Evolutionary conservation across 2,113 vertebrate genomes (phyloP).

Genomic region (Papio anubis): DNA sequence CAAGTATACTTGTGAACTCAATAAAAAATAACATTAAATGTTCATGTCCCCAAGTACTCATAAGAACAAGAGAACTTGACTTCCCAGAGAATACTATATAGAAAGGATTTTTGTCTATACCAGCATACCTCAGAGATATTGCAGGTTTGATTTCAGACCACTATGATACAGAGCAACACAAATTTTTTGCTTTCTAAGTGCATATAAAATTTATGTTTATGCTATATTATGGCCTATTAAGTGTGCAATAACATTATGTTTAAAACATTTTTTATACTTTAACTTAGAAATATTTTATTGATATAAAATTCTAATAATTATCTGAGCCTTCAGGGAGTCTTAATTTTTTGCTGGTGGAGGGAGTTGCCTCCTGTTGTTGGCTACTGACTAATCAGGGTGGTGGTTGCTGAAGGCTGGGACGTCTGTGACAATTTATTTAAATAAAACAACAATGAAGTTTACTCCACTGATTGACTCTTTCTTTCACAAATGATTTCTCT

Average conservation of each 20-base stretch:
- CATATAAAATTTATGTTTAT: neutral
- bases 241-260: neutral
- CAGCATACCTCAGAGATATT: neutral
- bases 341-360: no score
- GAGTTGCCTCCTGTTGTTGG: no score
- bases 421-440: no score
- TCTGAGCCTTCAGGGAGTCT: no score
- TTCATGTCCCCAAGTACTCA: constrained; percentile 50
- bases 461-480: no score
- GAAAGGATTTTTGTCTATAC: neutral
- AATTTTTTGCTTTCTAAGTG: neutral
- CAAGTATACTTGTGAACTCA: constrained; percentile 66
- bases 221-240: neutral
- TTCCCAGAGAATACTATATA: neutral
- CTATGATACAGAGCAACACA: neutral
- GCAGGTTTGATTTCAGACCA: neutral
- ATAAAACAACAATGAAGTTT: no score
- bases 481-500: no score
- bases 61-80: constrained; percentile 60
- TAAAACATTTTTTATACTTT: neutral
- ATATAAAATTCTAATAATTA: no score
- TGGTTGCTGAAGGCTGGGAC: no score
- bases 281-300: neutral
- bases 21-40: constrained; percentile 57
- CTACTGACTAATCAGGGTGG: no score